A percentile compares a stretch with the other conserved stretches of the same genome.
Conservation (phyloP, 2,113 vertebrate genomes). For the Cygnus buccinator region DNA sequence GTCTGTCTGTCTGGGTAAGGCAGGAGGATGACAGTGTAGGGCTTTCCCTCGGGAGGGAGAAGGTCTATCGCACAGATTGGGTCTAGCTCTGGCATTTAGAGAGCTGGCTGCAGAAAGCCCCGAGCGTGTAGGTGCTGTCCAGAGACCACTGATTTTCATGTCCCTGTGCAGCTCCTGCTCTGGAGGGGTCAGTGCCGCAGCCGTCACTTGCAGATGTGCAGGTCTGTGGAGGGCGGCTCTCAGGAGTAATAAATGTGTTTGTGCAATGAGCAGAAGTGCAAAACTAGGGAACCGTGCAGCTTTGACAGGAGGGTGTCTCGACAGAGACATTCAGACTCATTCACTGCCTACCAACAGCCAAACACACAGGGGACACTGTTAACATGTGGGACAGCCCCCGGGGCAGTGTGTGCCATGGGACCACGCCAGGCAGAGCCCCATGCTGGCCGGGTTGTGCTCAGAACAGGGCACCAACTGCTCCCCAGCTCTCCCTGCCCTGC, state of each 20-base stretch:
- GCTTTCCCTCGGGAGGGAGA: neutral
- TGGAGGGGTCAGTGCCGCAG: neutral
- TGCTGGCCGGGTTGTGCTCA: neutral
- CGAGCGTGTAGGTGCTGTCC: neutral
- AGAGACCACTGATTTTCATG: neutral
- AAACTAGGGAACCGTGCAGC: neutral
- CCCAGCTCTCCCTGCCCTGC: neutral
- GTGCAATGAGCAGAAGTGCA: neutral
- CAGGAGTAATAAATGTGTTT: neutral
- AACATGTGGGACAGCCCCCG: fast-evolving
- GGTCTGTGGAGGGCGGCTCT: neutral
- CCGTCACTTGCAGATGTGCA: fast-evolving
- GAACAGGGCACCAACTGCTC: neutral
- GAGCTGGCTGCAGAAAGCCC: neutral
- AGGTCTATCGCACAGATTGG: neutral
- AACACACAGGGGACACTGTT: neutral
- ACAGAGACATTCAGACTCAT: neutral
- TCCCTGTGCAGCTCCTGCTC: neutral
- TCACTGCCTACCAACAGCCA: neutral
- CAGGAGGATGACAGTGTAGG: neutral
- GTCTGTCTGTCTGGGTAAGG: conserved; percentile 1
- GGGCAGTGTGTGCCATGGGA: neutral
- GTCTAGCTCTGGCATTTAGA: neutral
- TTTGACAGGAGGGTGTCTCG: neutral
- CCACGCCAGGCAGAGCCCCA: neutral